Evolutionary conservation across 2,888 invertebrate species (phyloP), one percentile per base, ranked within the genome.

Genomic region (Tribolium freemani): DNA sequence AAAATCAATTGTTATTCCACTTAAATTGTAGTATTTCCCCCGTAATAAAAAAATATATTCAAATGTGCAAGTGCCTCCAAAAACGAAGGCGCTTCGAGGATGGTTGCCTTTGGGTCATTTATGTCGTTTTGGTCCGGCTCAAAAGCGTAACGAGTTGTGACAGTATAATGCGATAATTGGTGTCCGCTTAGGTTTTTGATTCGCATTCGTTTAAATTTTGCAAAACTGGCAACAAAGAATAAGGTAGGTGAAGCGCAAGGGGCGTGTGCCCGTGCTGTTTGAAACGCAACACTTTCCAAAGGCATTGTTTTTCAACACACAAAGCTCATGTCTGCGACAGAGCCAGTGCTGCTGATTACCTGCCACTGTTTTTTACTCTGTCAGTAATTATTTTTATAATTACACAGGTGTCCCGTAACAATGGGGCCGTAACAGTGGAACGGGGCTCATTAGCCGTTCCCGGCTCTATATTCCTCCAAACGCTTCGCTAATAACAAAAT

Each of bases 321-420:
- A 72, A 74, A 66, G 69, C 74, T 57, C 73, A 64, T 74, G 69
- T 74, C 68, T 69, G 71, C 60, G 67, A 58, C 61, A 69, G 72
- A 72, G 56, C 64, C 69, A 63, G 48, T 75, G 67, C 75, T 76
- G 78, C 75, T 76, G 78, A 79, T 79, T 78, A 79, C 75, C 77
- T 73, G 76, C 79, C 76, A 77, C 75, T 76, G 79, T 81, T 80
- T 80, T 79, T 75, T 78, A 76, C 78, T 76, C 76, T 75, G 79
- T 78, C 77, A 79, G 81, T 83, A 82, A 83, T 83, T 82, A 82
- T 82, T 82, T 82, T 81, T 81, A 81, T 83, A 82, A 83, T 82
- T 82, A 83, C 78, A 77, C 79, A 76, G 79, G 78, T 79, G 79
- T 81, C 79, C 66, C 61, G 57, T 74, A 51, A 71, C 71, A 74